These are phyloP conservation scores for Sapajus apella DNA, from an alignment of 2,113 vertebrate species.

Conservation along the genomic window DNA sequence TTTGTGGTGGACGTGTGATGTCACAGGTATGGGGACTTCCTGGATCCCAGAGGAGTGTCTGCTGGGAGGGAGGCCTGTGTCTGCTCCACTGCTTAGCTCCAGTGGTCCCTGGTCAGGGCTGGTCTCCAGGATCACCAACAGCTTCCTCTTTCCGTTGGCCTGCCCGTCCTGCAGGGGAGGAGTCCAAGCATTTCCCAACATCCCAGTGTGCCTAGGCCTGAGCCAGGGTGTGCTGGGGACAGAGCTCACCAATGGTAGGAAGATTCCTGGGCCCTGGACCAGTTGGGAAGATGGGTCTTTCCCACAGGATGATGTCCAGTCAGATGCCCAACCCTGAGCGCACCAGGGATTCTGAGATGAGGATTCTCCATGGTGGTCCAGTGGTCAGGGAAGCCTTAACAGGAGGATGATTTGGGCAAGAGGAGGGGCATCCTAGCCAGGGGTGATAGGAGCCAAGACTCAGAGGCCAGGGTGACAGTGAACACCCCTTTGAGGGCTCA, in stretches of 20 bases:
- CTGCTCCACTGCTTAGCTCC: background rate
- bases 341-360: background rate
- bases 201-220: background rate
- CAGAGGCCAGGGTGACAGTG: background rate
- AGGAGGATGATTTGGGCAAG: background rate
- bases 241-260: background rate
- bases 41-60: background rate
- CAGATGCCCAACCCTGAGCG: background rate
- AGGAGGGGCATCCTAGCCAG: background rate
- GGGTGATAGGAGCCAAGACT: background rate
- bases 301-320: background rate
- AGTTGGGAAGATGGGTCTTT: background rate
- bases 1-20: conserved; percentile 58
- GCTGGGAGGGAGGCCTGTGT: background rate
- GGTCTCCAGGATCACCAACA: background rate
- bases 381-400: background rate
- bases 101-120: background rate
- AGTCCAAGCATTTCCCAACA: background rate
- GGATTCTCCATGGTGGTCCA: background rate
- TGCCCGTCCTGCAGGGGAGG: background rate
- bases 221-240: background rate
- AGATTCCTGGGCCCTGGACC: background rate
- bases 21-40: conserved; percentile 61
- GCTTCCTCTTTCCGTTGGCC: background rate
- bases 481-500: background rate